Evolutionary conservation across 2,888 invertebrate genomes (phyloP), one percentile per base, ranked within the genome.

Genomic region (Tachina lurida): DNA sequence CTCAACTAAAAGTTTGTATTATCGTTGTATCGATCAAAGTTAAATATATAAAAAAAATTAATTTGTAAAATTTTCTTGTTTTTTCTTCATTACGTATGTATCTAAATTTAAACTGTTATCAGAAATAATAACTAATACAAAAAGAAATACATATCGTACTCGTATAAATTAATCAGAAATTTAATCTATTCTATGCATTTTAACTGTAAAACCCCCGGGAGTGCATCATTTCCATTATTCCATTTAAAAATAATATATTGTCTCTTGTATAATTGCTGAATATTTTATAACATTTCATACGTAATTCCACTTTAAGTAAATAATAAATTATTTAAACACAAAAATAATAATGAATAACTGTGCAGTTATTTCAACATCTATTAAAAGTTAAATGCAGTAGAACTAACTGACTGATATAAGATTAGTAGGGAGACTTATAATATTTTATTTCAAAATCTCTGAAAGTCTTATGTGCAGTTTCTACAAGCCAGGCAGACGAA

Each of bases 241-340:
- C 39, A 41, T 17, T 41, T 15, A 71, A 41, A 67, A 54, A 67
- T 67, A 39, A 13, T n/a, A 54, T 58, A n/a, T 60, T 10, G 45
- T 58, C 68, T 19, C 47, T 19, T 49, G 15, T 13, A n/a, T 43
- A 65, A 65, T 65, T 56, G 19, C 56, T n/a, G 2, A 31, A 56
- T 65, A 65, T 75, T 75, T 75, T 22, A 45, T 17, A 65, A 45
- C 31, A 22, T 49, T 76, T 58, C 13, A 56, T 45, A 60, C 19
- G 47, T 73, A 73, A 41, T 68, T 60, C 22, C n/a, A 52, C 5
- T 52, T 62, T 22, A 19, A 49, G 39, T 49, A 49, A 63, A 58
- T 22, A 68, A 39, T 41, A 73, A 43, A 13, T n/a, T 49, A 19
- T 17, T 49, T 70, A 49, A 49, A 43, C 13, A 65, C 43, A 41